A percentile compares a stretch with the other conserved stretches of the same genome.
Conservation (phyloP, 2,113 vertebrate genomes). For the Sphyrna mokarran region DNA sequence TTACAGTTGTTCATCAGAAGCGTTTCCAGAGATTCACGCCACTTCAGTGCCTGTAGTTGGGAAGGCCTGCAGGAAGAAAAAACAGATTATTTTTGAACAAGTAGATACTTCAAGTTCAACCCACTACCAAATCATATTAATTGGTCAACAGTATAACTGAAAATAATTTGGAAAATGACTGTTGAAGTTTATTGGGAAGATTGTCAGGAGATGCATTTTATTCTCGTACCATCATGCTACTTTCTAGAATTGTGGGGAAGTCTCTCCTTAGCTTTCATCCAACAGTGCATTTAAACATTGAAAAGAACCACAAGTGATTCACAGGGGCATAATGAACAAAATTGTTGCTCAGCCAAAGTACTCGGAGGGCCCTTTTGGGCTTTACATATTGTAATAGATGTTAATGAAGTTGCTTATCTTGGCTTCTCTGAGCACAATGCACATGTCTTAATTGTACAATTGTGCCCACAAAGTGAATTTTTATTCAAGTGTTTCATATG, state of each 20-base stretch:
- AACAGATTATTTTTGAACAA: neutral
- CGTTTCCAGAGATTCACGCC: slow-evolving; percentile 82
- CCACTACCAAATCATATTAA: neutral
- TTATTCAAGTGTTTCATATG: neutral
- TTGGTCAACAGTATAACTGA: neutral
- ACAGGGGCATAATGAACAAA: neutral
- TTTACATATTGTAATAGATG: neutral
- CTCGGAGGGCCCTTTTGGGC: neutral
- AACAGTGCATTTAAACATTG: neutral
- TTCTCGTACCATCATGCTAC: neutral
- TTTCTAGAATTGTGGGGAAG: neutral
- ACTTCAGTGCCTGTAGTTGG: slow-evolving; percentile 71
- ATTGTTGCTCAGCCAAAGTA: neutral
- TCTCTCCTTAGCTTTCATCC: neutral
- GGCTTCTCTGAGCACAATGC: neutral
- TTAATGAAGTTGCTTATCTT: neutral
- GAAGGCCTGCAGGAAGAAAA: slow-evolving; percentile 59
- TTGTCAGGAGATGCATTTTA: neutral
- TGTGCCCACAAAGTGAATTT: neutral
- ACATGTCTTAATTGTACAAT: neutral
- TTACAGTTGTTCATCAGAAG: slow-evolving; percentile 81
- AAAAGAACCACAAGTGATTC: neutral
- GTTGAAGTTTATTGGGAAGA: neutral
- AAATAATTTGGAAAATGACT: neutral
- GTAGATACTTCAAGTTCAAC: neutral